Percentiles rank a stretch among this genome's conserved stretches.
Evolutionary conservation across 64 coral and sea anemone species (phyloP).

Genomic region (Montipora capricornis): DNA sequence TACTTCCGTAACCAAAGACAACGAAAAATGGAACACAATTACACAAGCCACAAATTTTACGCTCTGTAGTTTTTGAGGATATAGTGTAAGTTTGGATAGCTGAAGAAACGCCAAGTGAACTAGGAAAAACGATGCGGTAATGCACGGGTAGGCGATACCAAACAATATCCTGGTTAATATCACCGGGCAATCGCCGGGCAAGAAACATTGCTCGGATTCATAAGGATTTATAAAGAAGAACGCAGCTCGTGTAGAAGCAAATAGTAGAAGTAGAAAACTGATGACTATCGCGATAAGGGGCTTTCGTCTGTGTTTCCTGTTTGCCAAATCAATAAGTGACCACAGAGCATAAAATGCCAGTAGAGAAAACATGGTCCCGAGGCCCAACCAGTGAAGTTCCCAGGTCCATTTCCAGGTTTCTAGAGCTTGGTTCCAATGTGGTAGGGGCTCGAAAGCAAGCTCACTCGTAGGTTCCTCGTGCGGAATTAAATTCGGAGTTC

Average conservation of each 20-base stretch:
- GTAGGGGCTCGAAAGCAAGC: conserved; percentile 61
- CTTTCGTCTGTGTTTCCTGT: conserved; percentile 53
- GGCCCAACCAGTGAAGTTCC: conserved; percentile 80
- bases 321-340: conserved; percentile 67
- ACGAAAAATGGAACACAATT: conserved; percentile 68
- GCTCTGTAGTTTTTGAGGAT: conserved; percentile 82
- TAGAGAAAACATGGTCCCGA: conserved; percentile 72
- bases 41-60: conserved; percentile 61
- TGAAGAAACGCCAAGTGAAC: conserved; percentile 89
- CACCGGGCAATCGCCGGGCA: conserved; percentile 58
- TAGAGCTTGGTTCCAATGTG: conserved; percentile 73
- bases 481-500: background rate
- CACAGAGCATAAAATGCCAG: conserved; percentile 78
- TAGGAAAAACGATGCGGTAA: conserved; percentile 81
- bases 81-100: conserved; percentile 75
- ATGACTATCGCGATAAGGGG: conserved; percentile 64
- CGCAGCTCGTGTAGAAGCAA: conserved; percentile 66
- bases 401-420: conserved; percentile 80
- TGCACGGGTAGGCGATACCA: conserved; percentile 74
- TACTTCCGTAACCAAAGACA: conserved; percentile 51
- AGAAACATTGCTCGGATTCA: conserved; percentile 79
- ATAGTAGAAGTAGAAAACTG: conserved; percentile 58
- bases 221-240: conserved; percentile 97
- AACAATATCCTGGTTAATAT: conserved; percentile 80
- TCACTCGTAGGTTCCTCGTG: background rate